phyloP scores from a whole-genome alignment of 2,113 vertebrate genomes.

The Eidolon helvum region DNA sequence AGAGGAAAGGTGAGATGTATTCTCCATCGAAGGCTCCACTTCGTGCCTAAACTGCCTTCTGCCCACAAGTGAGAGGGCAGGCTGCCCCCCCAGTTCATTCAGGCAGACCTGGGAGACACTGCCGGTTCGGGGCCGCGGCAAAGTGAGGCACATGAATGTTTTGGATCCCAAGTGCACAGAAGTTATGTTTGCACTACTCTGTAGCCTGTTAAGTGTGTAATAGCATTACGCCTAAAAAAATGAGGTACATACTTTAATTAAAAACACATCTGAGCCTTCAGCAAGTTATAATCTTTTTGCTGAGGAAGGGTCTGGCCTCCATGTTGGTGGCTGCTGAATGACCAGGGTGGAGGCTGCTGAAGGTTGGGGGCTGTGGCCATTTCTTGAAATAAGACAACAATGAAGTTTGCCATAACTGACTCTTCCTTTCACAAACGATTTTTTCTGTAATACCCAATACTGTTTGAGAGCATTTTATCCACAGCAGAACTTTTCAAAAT shows the following conservation, averaged over 20 bases:
- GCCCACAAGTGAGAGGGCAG: too few relatives aligned
- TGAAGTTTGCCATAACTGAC: background rate
- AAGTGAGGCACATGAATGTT: background rate
- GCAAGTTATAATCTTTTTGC: background rate
- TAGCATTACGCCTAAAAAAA: too few relatives aligned
- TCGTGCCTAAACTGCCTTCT: background rate
- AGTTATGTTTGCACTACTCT: background rate
- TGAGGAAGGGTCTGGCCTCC: background rate
- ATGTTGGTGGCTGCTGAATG: background rate
- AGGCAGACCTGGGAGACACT: background rate
- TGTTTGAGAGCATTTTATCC: background rate
- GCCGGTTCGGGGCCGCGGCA: background rate
- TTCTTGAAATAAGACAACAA: background rate
- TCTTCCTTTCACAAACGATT: background rate
- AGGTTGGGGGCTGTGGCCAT: background rate
- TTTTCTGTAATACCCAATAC: background rate
- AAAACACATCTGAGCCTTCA: too few relatives aligned
- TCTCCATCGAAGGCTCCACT: background rate
- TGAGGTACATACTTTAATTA: too few relatives aligned
- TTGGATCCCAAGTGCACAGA: background rate
- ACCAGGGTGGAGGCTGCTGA: background rate
- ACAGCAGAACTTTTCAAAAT: background rate
- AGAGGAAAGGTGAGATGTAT: background rate
- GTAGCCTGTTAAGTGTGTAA: background rate
- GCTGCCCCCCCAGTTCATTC: background rate